Evolutionary conservation across 2,113 vertebrate species (phyloP).

Genomic region (Arvicanthis niloticus): DNA sequence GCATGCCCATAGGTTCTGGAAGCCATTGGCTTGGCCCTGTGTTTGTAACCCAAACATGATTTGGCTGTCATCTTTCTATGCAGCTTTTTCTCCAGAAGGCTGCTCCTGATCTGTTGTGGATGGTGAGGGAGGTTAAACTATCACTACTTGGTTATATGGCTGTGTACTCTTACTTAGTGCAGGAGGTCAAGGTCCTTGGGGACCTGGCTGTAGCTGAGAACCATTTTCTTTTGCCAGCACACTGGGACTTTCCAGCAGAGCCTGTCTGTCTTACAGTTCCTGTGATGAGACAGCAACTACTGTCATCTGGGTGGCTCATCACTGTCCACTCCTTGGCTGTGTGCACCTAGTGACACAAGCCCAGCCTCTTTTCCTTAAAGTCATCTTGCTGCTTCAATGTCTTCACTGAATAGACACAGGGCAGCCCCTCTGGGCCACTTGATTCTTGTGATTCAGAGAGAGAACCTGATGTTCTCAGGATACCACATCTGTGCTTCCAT

Average conservation of each 20-base stretch:
- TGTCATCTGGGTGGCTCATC: not conserved
- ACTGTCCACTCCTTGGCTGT: not conserved
- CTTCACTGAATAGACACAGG: not conserved
- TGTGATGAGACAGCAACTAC: not conserved
- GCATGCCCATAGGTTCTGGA: not conserved
- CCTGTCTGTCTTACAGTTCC: not conserved
- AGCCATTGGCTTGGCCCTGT: not conserved
- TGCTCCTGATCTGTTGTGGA: not conserved
- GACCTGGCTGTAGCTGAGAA: not conserved
- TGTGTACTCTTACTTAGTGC: not conserved
- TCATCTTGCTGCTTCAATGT: not conserved
- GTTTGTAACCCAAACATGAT: not conserved
- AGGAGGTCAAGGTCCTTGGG: not conserved
- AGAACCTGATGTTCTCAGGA: not conserved
- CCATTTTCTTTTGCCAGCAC: not conserved
- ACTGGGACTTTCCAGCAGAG: not conserved
- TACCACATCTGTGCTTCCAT: not conserved
- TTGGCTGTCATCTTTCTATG: not conserved
- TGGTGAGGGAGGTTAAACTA: not conserved
- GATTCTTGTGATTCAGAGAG: not conserved
- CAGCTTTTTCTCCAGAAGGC: not conserved
- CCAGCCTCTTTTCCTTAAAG: not conserved
- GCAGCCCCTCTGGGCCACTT: accelerated
- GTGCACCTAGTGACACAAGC: not conserved
- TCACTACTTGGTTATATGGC: not conserved